These are phyloP conservation scores for Planococcus citri DNA, from an alignment of 1,140 invertebrate genomes.

Conservation along the genomic window DNA sequence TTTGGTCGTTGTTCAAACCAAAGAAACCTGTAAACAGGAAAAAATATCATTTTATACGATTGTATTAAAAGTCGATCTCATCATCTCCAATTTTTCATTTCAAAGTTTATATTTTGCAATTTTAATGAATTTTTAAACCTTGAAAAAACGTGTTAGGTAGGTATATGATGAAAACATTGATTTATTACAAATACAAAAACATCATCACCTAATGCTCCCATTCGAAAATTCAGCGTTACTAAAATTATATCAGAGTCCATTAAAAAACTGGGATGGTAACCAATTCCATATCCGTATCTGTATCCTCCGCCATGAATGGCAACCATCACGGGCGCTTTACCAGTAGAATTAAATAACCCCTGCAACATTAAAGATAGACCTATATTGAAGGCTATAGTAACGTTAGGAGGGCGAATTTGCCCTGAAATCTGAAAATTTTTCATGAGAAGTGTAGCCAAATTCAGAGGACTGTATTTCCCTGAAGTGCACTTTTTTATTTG, in stretches of 20 bases:
- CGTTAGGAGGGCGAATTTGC: too few species aligned
- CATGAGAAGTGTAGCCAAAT: too few species aligned
- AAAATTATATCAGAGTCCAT: slow-evolving; percentile 46
- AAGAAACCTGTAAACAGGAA: slow-evolving; percentile 14
- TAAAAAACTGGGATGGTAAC: slow-evolving; percentile 34
- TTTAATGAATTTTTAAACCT: too few species aligned
- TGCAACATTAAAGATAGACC: background rate
- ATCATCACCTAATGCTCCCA: slow-evolving; percentile 32
- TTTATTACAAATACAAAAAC: too few species aligned
- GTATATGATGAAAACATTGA: too few species aligned
- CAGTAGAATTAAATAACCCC: too few species aligned
- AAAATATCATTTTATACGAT: background rate
- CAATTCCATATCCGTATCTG: slow-evolving; percentile 33
- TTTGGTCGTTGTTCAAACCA: background rate
- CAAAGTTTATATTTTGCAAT: too few species aligned
- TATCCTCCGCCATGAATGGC: slow-evolving; percentile 53
- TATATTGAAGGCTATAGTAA: too few species aligned
- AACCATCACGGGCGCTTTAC: slow-evolving; percentile 52
- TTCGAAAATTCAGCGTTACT: slow-evolving; percentile 56
- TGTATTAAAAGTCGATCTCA: too few species aligned
- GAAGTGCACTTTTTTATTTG: too few species aligned
- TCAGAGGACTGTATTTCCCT: background rate
- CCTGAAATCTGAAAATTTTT: background rate
- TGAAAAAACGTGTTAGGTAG: too few species aligned
- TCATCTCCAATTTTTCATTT: too few species aligned